phyloP scores from a whole-genome alignment of 2,797 vertebrate genomes.

The Denticeps clupeoides region DNA sequence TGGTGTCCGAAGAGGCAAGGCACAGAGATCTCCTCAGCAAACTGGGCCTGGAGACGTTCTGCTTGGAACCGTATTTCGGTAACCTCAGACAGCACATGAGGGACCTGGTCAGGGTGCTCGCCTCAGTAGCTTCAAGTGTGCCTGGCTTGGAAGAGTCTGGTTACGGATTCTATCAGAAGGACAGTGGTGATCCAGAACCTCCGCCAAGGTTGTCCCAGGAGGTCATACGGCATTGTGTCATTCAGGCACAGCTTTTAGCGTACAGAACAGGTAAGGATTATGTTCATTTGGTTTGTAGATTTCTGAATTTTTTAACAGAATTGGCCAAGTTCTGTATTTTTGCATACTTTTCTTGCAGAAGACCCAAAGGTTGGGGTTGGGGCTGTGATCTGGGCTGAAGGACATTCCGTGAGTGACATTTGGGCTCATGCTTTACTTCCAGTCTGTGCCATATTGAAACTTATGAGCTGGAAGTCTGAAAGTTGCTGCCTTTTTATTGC shows the following conservation, averaged over 20 bases:
- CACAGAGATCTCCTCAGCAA: slow-evolving; percentile 70
- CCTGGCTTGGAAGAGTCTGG: slow-evolving; percentile 52
- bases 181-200: slow-evolving; percentile 4
- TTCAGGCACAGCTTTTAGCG: slow-evolving; percentile 76
- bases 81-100: slow-evolving; percentile 82
- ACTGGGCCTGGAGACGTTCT: slow-evolving; percentile 80
- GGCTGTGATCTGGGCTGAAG: slow-evolving; percentile 85
- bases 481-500: too few relatives aligned
- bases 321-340: not conserved
- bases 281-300: not conserved
- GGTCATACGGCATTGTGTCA: slow-evolving; percentile 75
- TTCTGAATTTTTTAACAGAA: not conserved
- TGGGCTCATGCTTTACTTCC: too few relatives aligned
- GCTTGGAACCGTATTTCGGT: slow-evolving; percentile 78
- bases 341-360: slow-evolving; percentile 62
- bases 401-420: slow-evolving; percentile 72
- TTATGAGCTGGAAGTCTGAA: too few relatives aligned
- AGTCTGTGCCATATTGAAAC: too few relatives aligned
- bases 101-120: slow-evolving; percentile 73
- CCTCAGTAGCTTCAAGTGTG: slow-evolving; percentile 70
- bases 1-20: slow-evolving; percentile 57
- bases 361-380: slow-evolving; percentile 93
- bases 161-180: slow-evolving; percentile 72
- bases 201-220: slow-evolving; percentile 58
- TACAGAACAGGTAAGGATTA: slow-evolving; percentile 78